A percentile compares a stretch with the other conserved stretches of the same genome.
Evolutionary conservation across 1,140 invertebrate species (phyloP).

Genomic region (Ctenoplectra terminalis): DNA sequence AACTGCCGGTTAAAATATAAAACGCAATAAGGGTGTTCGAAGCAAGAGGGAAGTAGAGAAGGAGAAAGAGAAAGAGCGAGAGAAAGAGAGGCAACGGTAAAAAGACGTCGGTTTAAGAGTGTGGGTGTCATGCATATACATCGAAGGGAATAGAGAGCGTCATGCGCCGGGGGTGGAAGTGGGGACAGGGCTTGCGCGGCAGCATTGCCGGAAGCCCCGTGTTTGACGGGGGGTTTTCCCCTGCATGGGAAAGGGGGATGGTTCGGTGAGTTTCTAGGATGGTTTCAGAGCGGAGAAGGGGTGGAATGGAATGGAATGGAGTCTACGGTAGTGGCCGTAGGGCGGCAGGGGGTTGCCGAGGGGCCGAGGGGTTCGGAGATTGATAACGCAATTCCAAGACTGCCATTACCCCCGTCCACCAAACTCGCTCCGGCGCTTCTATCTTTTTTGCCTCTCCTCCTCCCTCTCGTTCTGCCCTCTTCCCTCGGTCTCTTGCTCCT

Average conservation of each 20-base stretch:
- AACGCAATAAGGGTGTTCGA: conserved; percentile 79
- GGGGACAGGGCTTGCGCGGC: conserved; percentile 75
- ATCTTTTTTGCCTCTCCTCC: conserved; percentile 79
- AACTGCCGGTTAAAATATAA: conserved; percentile 76
- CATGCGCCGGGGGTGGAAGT: conserved; percentile 68
- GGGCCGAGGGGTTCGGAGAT: conserved; percentile 79
- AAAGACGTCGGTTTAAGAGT: conserved; percentile 47
- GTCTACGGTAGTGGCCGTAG: conserved; percentile 73
- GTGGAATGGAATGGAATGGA: conserved; percentile 80
- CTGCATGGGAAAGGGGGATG: conserved; percentile 57
- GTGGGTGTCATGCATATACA: conserved; percentile 74
- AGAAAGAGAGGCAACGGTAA: conserved; percentile 59
- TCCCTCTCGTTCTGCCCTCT: conserved; percentile 52
- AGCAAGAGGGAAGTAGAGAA: conserved; percentile 46
- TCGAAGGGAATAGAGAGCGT: conserved; percentile 68
- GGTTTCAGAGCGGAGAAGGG: conserved; percentile 54
- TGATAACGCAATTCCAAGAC: conserved; percentile 84
- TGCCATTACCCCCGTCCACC: conserved; percentile 82
- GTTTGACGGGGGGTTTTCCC: conserved; percentile 73
- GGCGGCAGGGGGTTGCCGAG: conserved; percentile 66
- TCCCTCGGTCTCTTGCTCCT: conserved; percentile 33
- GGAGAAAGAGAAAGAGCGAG: conserved; percentile 54
- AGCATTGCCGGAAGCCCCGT: conserved; percentile 74
- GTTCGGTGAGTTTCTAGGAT: conserved; percentile 66
- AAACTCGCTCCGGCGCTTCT: conserved; percentile 78